phyloP scores from a whole-genome alignment of 2,113 vertebrate genomes.

The Xerus inauris region DNA sequence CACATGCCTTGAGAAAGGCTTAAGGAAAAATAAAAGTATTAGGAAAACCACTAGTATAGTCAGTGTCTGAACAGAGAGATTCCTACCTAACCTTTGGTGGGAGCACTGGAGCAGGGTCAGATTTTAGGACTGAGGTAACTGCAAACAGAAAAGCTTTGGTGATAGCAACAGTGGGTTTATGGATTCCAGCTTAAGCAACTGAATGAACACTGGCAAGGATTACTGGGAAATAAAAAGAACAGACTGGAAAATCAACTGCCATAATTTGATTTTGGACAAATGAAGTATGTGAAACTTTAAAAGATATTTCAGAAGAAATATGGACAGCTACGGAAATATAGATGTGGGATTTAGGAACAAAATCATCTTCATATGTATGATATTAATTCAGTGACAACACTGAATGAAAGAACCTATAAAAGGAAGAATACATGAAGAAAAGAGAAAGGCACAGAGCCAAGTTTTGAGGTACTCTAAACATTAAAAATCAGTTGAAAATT shows the following conservation, averaged over 20 bases:
- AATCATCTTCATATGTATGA: background rate
- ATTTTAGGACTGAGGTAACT: background rate
- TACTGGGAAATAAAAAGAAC: background rate
- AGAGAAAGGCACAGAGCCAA: fast-evolving
- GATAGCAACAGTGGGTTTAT: background rate
- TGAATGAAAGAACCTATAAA: background rate
- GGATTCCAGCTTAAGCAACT: background rate
- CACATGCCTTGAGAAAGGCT: background rate
- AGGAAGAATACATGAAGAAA: background rate
- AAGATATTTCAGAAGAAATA: background rate
- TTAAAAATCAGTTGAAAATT: background rate
- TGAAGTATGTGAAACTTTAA: background rate
- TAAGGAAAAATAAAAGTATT: background rate
- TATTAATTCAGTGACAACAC: background rate
- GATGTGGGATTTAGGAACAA: background rate
- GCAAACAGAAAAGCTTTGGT: fast-evolving
- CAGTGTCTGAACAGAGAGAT: background rate
- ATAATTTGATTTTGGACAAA: background rate
- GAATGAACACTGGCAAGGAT: background rate
- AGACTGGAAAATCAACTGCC: background rate
- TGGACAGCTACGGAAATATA: background rate
- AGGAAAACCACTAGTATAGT: background rate
- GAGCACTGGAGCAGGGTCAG: fast-evolving
- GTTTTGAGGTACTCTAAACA: background rate
- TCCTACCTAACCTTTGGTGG: background rate